Percentiles rank a stretch among this genome's conserved stretches.
Evolutionary conservation across 2,888 invertebrate genomes (phyloP).

Genomic region (Stenolophus ochropezus): DNA sequence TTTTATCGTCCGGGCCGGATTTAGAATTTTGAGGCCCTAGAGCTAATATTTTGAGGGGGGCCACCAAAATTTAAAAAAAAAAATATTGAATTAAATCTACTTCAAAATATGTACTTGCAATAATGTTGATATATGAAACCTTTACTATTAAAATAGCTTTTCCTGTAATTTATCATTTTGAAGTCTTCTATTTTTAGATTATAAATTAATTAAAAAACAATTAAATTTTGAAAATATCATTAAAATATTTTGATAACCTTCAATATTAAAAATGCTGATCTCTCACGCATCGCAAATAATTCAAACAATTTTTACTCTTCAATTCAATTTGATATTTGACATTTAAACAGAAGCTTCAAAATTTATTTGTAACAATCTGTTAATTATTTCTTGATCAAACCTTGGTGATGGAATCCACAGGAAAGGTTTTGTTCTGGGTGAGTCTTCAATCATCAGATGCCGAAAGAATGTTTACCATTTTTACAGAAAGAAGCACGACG

Average conservation of each 20-base stretch:
- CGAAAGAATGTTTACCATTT: constrained; percentile 23
- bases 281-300: background rate
- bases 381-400: background rate
- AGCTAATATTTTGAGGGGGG: too few relatives aligned
- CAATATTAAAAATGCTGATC: background rate
- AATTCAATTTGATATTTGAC: background rate
- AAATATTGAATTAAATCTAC: too few relatives aligned
- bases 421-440: constrained; percentile 25
- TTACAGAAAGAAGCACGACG: constrained; percentile 12
- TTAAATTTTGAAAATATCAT: background rate
- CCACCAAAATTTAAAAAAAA: too few relatives aligned
- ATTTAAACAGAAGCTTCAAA: background rate
- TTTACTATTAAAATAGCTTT: too few relatives aligned
- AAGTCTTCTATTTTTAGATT: background rate
- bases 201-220: background rate
- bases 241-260: background rate
- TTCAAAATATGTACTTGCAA: too few relatives aligned
- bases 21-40: too few relatives aligned
- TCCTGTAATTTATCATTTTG: background rate
- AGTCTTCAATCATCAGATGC: constrained; percentile 22
- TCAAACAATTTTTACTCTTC: background rate
- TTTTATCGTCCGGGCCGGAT: too few relatives aligned
- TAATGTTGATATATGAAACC: too few relatives aligned
- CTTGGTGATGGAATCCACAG: constrained; percentile 6
- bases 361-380: background rate